These are phyloP conservation scores for Ophiodon elongatus DNA, from an alignment of 2,113 vertebrate genomes.

Conservation along the genomic window DNA sequence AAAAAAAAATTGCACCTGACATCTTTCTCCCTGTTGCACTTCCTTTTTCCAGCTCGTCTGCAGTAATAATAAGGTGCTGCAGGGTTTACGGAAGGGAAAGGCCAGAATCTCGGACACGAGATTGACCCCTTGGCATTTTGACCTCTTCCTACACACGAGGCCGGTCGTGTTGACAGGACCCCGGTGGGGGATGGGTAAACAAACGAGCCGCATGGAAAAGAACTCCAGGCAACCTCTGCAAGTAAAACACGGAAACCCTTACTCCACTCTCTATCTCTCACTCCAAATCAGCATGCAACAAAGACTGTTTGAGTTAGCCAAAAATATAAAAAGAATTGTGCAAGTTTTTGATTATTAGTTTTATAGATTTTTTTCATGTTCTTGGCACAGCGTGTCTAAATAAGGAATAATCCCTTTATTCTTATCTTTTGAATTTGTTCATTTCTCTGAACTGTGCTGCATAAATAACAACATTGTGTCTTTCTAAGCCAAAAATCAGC, in stretches of 20 bases:
- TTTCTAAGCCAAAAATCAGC: conserved; percentile 8
- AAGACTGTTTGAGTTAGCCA: conserved; percentile 7
- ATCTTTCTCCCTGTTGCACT: neutral
- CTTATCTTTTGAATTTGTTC: conserved; percentile 45
- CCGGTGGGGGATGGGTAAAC: conserved; percentile 65
- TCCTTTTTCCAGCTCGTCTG: conserved; percentile 26
- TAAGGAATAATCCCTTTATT: conserved; percentile 35
- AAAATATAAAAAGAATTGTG: conserved; percentile 12
- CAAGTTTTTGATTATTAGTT: neutral
- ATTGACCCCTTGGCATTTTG: conserved; percentile 57
- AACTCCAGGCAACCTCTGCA: conserved; percentile 36
- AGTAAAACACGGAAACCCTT: conserved; percentile 10
- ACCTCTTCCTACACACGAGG: conserved; percentile 54
- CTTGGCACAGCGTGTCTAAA: conserved; percentile 1
- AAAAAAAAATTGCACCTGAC: neutral
- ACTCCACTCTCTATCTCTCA: neutral
- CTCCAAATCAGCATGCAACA: conserved; percentile 13
- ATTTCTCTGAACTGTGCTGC: conserved; percentile 30
- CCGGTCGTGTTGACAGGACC: conserved; percentile 67
- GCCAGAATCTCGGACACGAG: conserved; percentile 31
- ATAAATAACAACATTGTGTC: conserved; percentile 40
- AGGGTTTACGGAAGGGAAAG: conserved; percentile 6
- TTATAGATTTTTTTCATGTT: too few species aligned
- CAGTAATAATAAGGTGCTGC: conserved; percentile 12
- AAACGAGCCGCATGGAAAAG: conserved; percentile 58